These are phyloP conservation scores for Euborellia annulipes DNA, from an alignment of 1,140 invertebrate species.

Conservation along the genomic window DNA sequence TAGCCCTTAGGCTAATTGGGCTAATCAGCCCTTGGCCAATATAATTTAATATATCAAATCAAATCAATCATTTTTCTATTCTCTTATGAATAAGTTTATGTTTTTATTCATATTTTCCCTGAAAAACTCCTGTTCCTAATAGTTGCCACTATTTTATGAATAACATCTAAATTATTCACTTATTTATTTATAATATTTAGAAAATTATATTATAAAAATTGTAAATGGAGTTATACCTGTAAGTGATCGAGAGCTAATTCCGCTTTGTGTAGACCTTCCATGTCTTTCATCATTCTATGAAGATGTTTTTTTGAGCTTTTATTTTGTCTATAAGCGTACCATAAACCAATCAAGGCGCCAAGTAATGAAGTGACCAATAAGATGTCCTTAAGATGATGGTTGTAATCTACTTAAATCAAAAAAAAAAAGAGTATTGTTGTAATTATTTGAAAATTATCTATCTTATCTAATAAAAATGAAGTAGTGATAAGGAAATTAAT, in stretches of 20 bases:
- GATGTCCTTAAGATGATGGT: slow-evolving; percentile 71
- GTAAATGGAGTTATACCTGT: slow-evolving; percentile 46
- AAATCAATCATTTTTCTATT: no score
- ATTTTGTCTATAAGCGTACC: slow-evolving; percentile 78
- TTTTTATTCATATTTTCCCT: no score
- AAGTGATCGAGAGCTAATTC: slow-evolving; percentile 72
- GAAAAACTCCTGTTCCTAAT: no score
- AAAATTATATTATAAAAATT: slow-evolving; percentile 2
- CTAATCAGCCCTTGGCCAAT: no score
- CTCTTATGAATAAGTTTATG: no score
- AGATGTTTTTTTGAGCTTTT: slow-evolving; percentile 72
- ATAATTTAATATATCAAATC: no score
- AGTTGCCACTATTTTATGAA: no score
- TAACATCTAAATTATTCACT: no score
- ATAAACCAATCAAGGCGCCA: slow-evolving; percentile 71
- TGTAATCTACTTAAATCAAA: slow-evolving; percentile 38
- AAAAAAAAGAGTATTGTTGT: slow-evolving; percentile 9
- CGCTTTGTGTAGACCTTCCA: slow-evolving; percentile 80
- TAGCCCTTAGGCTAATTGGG: no score
- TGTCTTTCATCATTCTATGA: slow-evolving; percentile 77
- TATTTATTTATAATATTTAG: not conserved
- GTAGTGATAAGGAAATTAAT: not conserved
- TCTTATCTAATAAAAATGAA: not conserved
- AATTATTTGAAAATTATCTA: no score
- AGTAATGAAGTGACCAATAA: slow-evolving; percentile 65